These are phyloP conservation scores for Illadopsis cleaveri DNA, from an alignment of 2,113 vertebrate species.

Conservation along the genomic window DNA sequence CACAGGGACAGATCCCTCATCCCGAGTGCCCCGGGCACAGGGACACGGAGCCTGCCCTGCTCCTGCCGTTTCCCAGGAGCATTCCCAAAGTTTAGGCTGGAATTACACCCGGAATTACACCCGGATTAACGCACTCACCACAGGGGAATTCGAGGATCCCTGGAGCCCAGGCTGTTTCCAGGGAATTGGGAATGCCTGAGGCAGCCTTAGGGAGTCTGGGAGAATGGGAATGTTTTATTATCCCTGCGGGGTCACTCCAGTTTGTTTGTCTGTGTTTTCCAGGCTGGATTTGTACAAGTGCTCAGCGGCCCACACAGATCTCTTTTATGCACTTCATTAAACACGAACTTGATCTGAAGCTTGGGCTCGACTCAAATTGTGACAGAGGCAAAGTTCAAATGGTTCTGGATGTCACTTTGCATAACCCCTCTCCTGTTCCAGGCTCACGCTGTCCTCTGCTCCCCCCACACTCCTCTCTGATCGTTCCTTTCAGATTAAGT, in stretches of 20 bases:
- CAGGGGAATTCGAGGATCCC: background rate
- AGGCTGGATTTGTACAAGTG: background rate
- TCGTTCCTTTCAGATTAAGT: background rate
- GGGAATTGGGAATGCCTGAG: background rate
- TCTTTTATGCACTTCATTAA: conserved; percentile 27
- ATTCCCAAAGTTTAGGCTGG: background rate
- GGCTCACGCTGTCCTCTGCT: background rate
- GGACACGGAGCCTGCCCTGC: background rate
- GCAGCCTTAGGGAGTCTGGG: background rate
- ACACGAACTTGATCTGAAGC: conserved; percentile 38
- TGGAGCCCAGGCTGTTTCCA: background rate
- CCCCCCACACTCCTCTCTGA: background rate
- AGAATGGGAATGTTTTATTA: background rate
- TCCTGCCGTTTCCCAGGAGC: background rate
- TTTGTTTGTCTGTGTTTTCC: conserved; percentile 39
- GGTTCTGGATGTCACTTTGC: conserved; percentile 15
- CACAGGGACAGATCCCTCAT: rapidly evolving
- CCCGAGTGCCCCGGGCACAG: rapidly evolving
- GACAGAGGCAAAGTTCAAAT: conserved; percentile 41
- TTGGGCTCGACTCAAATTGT: conserved; percentile 39
- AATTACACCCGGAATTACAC: background rate
- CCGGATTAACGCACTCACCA: background rate
- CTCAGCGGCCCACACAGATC: background rate
- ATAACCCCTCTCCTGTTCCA: background rate
- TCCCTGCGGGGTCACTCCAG: background rate